phyloP scores from a whole-genome alignment of 2,113 vertebrate genomes.

The Halichoeres trimaculatus region DNA sequence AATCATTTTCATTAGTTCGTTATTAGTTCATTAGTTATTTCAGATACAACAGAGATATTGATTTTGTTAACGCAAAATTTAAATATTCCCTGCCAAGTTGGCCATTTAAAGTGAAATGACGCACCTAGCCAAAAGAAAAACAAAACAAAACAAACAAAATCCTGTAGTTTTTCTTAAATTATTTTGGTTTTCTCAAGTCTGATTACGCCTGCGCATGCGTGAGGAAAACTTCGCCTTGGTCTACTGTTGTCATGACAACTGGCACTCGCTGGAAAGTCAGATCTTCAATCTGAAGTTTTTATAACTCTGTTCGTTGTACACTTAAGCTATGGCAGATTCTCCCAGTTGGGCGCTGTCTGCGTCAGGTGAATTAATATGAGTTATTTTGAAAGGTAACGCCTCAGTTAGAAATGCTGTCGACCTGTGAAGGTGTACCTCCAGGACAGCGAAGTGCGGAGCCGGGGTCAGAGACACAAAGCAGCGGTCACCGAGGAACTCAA shows the following conservation, averaged over 20 bases:
- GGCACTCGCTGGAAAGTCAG: neutral
- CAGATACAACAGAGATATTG: too few species aligned
- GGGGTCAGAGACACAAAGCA: neutral
- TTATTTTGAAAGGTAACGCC: neutral
- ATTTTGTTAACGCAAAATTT: too few species aligned
- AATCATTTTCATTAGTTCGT: too few species aligned
- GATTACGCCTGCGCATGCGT: constrained; percentile 38
- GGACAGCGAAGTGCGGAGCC: neutral
- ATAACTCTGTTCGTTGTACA: neutral
- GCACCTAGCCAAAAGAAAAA: too few species aligned
- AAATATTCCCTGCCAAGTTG: too few species aligned
- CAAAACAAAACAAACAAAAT: too few species aligned
- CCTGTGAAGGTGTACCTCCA: constrained; percentile 7
- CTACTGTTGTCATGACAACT: constrained; percentile 44
- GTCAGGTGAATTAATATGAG: neutral
- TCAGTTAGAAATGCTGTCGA: constrained; percentile 34
- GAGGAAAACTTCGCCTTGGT: too few species aligned
- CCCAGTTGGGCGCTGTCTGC: accelerated
- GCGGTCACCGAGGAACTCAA: neutral
- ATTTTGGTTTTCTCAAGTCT: neutral
- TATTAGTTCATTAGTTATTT: too few species aligned
- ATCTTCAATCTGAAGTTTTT: constrained; percentile 16
- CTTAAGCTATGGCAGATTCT: neutral
- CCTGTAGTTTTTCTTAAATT: too few species aligned
- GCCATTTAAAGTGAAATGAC: too few species aligned